phyloP scores from a whole-genome alignment of 2,888 invertebrate genomes.

The Trissoscelio sp. region DNA sequence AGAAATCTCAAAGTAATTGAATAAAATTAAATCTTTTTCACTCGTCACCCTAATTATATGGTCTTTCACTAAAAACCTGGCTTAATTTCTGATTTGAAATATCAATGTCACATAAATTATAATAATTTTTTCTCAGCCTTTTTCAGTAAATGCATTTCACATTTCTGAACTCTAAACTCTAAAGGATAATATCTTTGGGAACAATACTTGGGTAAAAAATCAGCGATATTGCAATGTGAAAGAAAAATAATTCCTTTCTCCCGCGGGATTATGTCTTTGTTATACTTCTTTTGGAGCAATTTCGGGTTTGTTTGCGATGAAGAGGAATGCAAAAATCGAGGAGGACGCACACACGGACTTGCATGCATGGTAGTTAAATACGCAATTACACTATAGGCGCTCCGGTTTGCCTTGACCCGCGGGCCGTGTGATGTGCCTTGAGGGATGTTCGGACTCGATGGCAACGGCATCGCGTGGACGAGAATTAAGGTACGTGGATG shows the following conservation, averaged over 20 bases:
- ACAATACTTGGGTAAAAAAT: background rate
- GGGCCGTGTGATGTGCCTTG: constrained; percentile 75
- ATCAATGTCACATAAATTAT: no score
- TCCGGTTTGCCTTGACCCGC: constrained; percentile 78
- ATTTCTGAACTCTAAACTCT: background rate
- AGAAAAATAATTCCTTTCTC: no score
- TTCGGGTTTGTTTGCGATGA: constrained; percentile 43
- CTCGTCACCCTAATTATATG: no score
- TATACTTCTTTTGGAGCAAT: constrained; percentile 20
- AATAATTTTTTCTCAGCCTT: no score
- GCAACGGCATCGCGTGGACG: constrained; percentile 65
- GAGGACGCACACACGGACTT: constrained; percentile 40
- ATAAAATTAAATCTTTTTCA: no score
- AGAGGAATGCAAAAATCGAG: constrained; percentile 54
- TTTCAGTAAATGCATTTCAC: no score
- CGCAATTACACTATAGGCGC: constrained; percentile 67
- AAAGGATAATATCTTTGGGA: no score
- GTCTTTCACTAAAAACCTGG: no score
- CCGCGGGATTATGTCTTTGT: no score
- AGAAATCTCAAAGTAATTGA: no score
- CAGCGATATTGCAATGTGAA: constrained; percentile 14
- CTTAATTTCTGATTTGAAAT: no score
- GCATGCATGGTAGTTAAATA: constrained; percentile 64
- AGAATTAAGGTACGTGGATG: constrained; percentile 76
- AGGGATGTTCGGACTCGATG: constrained; percentile 73